Base-by-base conservation (phyloP, 2,797 vertebrate genomes). In the Sebastes hubbsi region DNA sequence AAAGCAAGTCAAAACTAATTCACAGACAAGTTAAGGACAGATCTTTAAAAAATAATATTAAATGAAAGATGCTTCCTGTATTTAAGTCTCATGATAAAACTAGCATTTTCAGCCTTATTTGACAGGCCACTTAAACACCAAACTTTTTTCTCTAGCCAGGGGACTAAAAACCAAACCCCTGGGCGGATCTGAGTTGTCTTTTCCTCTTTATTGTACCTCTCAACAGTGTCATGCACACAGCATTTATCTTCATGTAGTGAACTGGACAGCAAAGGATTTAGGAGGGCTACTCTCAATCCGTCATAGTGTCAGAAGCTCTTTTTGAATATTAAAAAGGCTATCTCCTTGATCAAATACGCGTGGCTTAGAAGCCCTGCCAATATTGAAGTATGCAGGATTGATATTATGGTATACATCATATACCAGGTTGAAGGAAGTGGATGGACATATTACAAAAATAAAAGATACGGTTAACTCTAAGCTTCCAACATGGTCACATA, bases 311-410 rank as follows among this genome's bases (percentile, higher is more conserved):
- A 75, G 81, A 71, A 78, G 60, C 81, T 82, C 68, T 86, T 86
- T 88, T 87, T 92, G 85, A 91, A 91, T 92, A 89, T 90, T 89
- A 88, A 89, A 92, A 87, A 82, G 75, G 65, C 85, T 75, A 84
- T 89, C 75, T 87, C 74, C 63, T 72, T 88, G 83, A 90, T 92
- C 87, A 90, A 83, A 89, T 75, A 55, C 68, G 24, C 69, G 36
- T 6, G 54, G 81, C 65, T 80, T 81, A 84, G 70, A 89, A 61
- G 56, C 58, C 4, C 73, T 84, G 83, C 87, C 87, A 90, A 68
- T 62, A 69, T 63, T 38, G 78, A 81, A 22, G 29, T 52, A 38
- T 34, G 30, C 42, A 32, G 63, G 56, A 80, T 77, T 34, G 78
- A 78, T 75, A 70, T 58, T 46, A 61, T 67, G 30, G 77, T 58